Percentiles rank a stretch among this genome's conserved stretches.
phyloP scores from a whole-genome alignment of 2,797 vertebrate genomes.

The Spinus pinus region DNA sequence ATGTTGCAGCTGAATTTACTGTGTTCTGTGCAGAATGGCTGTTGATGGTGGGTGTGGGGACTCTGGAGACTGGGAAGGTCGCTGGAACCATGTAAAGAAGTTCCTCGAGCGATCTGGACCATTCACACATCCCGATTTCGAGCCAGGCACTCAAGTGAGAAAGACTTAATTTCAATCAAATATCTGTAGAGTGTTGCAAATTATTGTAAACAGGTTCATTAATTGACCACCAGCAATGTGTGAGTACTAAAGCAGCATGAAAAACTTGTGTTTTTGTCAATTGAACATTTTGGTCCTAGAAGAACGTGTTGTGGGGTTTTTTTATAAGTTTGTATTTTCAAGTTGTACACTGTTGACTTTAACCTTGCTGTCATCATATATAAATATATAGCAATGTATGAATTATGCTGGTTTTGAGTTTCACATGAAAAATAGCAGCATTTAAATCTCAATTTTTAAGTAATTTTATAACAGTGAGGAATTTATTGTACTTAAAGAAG shows the following conservation, averaged over 20 bases:
- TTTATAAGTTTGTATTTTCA: not conserved
- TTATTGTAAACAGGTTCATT: not conserved
- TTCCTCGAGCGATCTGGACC: constrained; percentile 96
- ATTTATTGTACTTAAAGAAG: not conserved
- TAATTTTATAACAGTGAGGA: not conserved
- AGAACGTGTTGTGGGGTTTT: not conserved
- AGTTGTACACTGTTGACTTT: not conserved
- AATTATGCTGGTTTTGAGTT: not conserved
- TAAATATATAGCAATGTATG: not conserved
- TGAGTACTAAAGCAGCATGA: not conserved
- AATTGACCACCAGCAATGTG: not conserved
- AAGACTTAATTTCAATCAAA: constrained; percentile 75
- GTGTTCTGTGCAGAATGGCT: constrained; percentile 94
- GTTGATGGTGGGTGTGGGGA: constrained; percentile 93
- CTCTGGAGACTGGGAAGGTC: constrained; percentile 92
- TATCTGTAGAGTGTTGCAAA: constrained; percentile 55
- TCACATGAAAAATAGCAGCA: not conserved
- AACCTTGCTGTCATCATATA: not conserved
- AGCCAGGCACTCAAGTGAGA: constrained; percentile 95
- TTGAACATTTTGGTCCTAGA: not conserved
- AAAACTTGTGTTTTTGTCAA: not conserved
- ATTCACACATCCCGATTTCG: constrained; percentile 98
- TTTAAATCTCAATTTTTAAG: not conserved
- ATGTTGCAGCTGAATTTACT: constrained; percentile 81
- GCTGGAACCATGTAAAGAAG: constrained; percentile 98